phyloP scores from a whole-genome alignment of 2,888 invertebrate genomes.

The Leucophenga montana region DNA sequence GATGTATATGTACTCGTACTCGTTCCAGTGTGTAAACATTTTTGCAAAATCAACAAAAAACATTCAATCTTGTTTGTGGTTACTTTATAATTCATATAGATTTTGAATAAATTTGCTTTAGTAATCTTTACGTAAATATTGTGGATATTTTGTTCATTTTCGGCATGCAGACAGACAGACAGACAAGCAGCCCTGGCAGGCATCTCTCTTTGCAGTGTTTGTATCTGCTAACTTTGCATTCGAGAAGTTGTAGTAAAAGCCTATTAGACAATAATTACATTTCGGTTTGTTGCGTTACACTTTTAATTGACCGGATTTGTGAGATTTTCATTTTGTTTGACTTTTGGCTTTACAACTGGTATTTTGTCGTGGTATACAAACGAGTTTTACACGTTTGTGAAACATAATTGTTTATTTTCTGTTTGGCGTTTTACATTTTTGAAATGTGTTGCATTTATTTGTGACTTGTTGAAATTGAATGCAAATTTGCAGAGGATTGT shows the following conservation, averaged over 20 bases:
- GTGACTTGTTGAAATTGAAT: no score
- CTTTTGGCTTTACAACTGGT: not conserved
- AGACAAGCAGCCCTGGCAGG: not conserved
- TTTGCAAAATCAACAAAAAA: constrained; percentile 23
- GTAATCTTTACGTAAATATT: constrained; percentile 25
- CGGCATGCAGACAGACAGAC: no score
- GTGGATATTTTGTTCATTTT: constrained; percentile 18
- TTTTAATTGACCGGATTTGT: constrained; percentile 5
- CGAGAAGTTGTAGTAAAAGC: not conserved
- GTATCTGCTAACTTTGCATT: not conserved
- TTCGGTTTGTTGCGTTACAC: not conserved
- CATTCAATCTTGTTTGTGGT: constrained; percentile 26
- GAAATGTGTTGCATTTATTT: no score
- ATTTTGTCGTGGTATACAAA: no score
- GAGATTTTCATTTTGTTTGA: constrained; percentile 6
- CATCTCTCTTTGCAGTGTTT: not conserved
- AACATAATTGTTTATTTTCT: not conserved
- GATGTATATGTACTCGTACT: not conserved
- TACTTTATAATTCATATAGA: constrained; percentile 26
- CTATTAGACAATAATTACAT: constrained; percentile 10
- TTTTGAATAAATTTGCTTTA: constrained; percentile 27
- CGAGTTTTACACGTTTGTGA: not conserved
- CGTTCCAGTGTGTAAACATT: constrained; percentile 11
- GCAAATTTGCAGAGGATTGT: no score
- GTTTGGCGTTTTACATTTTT: not conserved